These are phyloP conservation scores for Spinus olivaceus DNA, from an alignment of 2,797 vertebrate genomes.

Conservation along the genomic window DNA sequence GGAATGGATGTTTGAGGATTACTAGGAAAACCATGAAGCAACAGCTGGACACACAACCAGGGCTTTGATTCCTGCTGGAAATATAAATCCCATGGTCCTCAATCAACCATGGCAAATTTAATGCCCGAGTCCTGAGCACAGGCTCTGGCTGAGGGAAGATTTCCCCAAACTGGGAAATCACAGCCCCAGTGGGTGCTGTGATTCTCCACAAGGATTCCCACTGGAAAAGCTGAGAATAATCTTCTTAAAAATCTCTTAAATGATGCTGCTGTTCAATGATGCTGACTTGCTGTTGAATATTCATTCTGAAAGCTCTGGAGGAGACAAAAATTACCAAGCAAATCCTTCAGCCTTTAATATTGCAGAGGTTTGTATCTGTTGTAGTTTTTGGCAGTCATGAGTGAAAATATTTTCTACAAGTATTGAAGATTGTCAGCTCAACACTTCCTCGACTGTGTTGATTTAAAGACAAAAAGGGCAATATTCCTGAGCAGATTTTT, in stretches of 20 bases:
- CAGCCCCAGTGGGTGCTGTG: background rate
- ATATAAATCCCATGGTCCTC: background rate
- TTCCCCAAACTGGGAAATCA: background rate
- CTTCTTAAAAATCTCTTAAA: background rate
- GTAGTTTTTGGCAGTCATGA: background rate
- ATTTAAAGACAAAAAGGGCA: background rate
- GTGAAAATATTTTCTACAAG: conserved; percentile 35
- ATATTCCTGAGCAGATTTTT: background rate
- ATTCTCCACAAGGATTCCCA: background rate
- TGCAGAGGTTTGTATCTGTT: background rate
- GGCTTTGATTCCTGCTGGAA: background rate
- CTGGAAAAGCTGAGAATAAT: background rate
- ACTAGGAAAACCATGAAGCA: background rate
- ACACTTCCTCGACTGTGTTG: background rate
- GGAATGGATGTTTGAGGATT: background rate
- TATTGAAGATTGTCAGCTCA: background rate
- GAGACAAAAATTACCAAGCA: background rate
- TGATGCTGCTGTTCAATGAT: background rate
- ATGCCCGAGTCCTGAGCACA: background rate
- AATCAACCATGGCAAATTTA: background rate
- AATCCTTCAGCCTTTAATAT: background rate
- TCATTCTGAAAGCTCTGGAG: background rate
- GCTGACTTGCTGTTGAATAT: background rate
- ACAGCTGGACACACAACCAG: background rate
- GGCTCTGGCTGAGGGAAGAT: background rate